Evolutionary conservation across 2,888 invertebrate genomes (phyloP).

Genomic region (Scaptomyza reducta): DNA sequence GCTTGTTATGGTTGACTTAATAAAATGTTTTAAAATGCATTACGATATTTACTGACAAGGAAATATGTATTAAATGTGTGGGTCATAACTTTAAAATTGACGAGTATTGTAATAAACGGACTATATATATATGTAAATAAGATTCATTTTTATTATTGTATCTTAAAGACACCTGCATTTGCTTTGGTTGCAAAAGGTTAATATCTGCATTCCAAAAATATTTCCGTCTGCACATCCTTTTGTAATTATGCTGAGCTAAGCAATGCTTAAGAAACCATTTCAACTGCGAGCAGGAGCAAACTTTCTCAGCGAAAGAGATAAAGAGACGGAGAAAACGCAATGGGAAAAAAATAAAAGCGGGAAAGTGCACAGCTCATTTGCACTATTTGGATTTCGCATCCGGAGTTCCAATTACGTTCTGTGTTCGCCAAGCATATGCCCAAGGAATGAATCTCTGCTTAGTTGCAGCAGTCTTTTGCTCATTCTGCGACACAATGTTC

Average conservation of each 20-base stretch:
- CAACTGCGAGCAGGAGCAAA: conserved; percentile 20
- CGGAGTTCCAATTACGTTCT: conserved; percentile 68
- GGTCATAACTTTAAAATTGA: no score
- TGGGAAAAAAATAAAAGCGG: conserved; percentile 3
- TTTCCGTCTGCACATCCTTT: not conserved
- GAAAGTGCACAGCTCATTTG: conserved; percentile 52
- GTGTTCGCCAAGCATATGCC: no score
- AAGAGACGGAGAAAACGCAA: conserved; percentile 1
- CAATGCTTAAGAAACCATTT: conserved; percentile 22
- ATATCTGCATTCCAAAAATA: not conserved
- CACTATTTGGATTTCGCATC: conserved; percentile 63
- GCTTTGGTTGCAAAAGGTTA: not conserved
- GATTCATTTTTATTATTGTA: no score
- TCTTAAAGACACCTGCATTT: no score
- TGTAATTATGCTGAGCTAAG: conserved; percentile 24
- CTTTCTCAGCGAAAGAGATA: not conserved
- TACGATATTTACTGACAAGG: no score
- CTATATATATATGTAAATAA: no score
- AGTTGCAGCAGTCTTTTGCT: conserved; percentile 16
- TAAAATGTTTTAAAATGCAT: not conserved
- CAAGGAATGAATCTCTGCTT: conserved; percentile 19
- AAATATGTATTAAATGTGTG: not conserved
- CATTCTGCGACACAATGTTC: not conserved
- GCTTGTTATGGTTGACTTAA: not conserved
- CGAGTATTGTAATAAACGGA: no score